phyloP scores from a whole-genome alignment of 1,140 invertebrate species.

The Galleria mellonella region DNA sequence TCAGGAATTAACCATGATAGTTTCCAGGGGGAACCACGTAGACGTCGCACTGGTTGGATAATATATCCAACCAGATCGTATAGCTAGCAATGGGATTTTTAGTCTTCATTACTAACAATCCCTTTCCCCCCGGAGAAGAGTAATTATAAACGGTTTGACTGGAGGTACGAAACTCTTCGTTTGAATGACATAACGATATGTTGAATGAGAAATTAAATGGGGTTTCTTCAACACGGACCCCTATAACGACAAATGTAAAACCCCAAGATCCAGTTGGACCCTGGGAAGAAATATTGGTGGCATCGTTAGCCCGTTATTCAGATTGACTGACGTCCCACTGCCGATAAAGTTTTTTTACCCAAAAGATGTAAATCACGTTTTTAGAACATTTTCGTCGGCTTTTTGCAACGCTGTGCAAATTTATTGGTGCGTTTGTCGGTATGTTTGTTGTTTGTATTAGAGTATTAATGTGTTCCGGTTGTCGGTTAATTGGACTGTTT shows the following conservation, averaged over 20 bases:
- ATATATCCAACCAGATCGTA: too few relatives aligned
- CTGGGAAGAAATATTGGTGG: constrained; percentile 45
- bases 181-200: too few relatives aligned
- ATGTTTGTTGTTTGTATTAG: constrained; percentile 22
- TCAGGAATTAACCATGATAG: too few relatives aligned
- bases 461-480: constrained; percentile 16
- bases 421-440: constrained; percentile 48
- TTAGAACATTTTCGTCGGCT: constrained; percentile 45
- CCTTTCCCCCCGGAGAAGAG: too few relatives aligned
- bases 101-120: too few relatives aligned
- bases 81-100: too few relatives aligned
- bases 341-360: constrained; percentile 28
- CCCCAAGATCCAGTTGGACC: constrained; percentile 38
- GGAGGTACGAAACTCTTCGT: too few relatives aligned
- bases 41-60: too few relatives aligned
- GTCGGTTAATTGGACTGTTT: constrained; percentile 10
- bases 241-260: constrained; percentile 19
- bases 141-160: too few relatives aligned
- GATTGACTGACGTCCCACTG: constrained; percentile 39
- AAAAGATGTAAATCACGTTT: constrained; percentile 45
- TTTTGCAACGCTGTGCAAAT: constrained; percentile 40
- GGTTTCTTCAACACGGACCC: too few relatives aligned
- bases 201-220: too few relatives aligned
- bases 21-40: too few relatives aligned
- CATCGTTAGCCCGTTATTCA: constrained; percentile 51